phyloP scores from a whole-genome alignment of 2,888 invertebrate genomes.

The Sphaeridia pumilis region DNA sequence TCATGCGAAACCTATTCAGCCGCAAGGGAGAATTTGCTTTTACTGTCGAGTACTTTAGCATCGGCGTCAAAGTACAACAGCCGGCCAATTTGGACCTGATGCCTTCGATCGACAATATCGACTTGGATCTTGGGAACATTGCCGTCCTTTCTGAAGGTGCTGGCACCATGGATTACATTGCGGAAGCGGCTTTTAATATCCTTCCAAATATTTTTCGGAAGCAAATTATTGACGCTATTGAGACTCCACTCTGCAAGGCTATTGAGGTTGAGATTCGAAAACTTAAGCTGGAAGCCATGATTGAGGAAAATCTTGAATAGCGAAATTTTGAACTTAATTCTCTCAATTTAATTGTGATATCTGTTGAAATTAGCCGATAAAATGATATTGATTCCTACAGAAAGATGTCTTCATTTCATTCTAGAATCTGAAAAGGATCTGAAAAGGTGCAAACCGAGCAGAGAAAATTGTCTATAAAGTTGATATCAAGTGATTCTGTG shows the following conservation, averaged over 20 bases:
- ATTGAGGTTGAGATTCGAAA: constrained; percentile 51
- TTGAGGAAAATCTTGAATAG: constrained; percentile 45
- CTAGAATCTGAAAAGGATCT: no score
- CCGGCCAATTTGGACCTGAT: constrained; percentile 62
- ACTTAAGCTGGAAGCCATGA: constrained; percentile 60
- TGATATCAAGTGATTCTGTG: no score
- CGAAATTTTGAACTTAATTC: no score
- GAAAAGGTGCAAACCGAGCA: no score
- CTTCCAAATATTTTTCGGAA: constrained; percentile 73
- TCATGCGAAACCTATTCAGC: constrained; percentile 46
- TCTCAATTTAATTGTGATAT: no score
- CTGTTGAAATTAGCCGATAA: no score
- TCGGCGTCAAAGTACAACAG: constrained; percentile 55
- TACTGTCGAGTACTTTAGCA: constrained; percentile 34
- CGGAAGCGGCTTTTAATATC: constrained; percentile 69
- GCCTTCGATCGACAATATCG: constrained; percentile 58
- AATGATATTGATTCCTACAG: no score
- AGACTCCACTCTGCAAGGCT: constrained; percentile 60
- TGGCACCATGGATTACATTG: constrained; percentile 70
- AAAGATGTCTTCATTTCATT: no score
- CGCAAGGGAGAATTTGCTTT: constrained; percentile 32
- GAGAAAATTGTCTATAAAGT: no score
- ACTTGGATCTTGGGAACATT: constrained; percentile 71
- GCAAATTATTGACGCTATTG: constrained; percentile 74
- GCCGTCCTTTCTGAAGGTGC: constrained; percentile 72